phyloP scores from a whole-genome alignment of 1,140 invertebrate species.

The Trichonephila inaurata region DNA sequence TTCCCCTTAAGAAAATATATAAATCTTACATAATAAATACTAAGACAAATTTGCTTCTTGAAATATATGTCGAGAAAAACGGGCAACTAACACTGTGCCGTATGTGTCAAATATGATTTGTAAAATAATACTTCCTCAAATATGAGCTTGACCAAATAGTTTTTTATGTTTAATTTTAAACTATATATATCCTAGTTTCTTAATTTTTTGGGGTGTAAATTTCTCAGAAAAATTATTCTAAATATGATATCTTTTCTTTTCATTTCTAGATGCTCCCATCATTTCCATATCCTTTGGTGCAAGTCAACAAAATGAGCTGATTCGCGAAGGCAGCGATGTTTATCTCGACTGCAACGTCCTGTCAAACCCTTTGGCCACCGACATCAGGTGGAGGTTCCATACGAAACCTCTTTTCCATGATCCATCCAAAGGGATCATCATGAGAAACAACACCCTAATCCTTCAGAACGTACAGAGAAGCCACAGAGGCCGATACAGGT shows the following conservation, averaged over 20 bases:
- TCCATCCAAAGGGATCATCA: conserved; percentile 84
- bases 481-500: conserved; percentile 77
- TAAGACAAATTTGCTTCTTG: too few relatives aligned
- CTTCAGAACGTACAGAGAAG: conserved; percentile 74
- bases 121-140: too few relatives aligned
- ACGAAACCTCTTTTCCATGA: conserved; percentile 79
- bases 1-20: too few relatives aligned
- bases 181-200: too few relatives aligned
- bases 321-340: conserved; percentile 88
- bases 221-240: too few relatives aligned
- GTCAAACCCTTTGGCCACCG: conserved; percentile 91
- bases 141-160: too few relatives aligned
- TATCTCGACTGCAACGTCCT: conserved; percentile 94
- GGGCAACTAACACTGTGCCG: too few relatives aligned
- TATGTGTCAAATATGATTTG: too few relatives aligned
- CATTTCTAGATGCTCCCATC: conserved; percentile 88
- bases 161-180: too few relatives aligned
- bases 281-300: conserved; percentile 90
- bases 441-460: conserved; percentile 79
- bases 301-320: conserved; percentile 91
- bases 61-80: too few relatives aligned
- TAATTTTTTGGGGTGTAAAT: too few relatives aligned
- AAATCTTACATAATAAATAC: too few relatives aligned
- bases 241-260: background rate
- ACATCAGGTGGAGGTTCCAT: conserved; percentile 91